Evolutionary conservation across 2,888 invertebrate species (phyloP).

Genomic region (Lithophane leautieri): DNA sequence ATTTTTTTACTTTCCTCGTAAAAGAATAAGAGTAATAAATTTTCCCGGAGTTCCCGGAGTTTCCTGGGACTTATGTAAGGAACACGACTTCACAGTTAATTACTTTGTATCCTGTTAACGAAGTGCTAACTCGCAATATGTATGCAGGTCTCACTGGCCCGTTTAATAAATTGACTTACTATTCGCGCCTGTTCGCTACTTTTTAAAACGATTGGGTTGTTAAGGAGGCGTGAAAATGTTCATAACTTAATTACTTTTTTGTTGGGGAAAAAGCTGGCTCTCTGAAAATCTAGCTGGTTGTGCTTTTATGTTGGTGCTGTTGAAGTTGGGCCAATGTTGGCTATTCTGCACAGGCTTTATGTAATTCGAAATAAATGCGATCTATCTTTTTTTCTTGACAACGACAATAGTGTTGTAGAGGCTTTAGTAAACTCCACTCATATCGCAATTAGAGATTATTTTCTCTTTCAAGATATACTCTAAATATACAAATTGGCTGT

Average conservation of each 20-base stretch:
- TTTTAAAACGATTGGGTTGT: constrained; percentile 55
- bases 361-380: not conserved
- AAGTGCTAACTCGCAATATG: constrained; percentile 82
- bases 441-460: too few relatives aligned
- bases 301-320: not conserved
- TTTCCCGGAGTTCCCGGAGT: constrained; percentile 67
- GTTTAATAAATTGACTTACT: constrained; percentile 70
- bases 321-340: not conserved
- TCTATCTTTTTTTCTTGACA: too few relatives aligned
- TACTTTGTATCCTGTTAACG: constrained; percentile 84
- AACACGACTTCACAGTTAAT: constrained; percentile 81
- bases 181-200: constrained; percentile 46
- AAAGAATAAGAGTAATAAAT: constrained; percentile 80
- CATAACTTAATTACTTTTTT: constrained; percentile 49
- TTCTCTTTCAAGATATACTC: too few relatives aligned
- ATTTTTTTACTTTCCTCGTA: constrained; percentile 72
- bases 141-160: constrained; percentile 71
- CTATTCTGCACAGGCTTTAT: not conserved
- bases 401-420: too few relatives aligned
- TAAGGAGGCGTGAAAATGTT: constrained; percentile 41
- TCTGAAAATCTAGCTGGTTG: not conserved
- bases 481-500: not conserved
- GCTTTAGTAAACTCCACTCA: too few relatives aligned
- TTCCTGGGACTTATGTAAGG: constrained; percentile 74
- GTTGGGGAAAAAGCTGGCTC: constrained; percentile 5